These are phyloP conservation scores for Phyllostomus discolor DNA, from an alignment of 2,113 vertebrate species.

Conservation along the genomic window DNA sequence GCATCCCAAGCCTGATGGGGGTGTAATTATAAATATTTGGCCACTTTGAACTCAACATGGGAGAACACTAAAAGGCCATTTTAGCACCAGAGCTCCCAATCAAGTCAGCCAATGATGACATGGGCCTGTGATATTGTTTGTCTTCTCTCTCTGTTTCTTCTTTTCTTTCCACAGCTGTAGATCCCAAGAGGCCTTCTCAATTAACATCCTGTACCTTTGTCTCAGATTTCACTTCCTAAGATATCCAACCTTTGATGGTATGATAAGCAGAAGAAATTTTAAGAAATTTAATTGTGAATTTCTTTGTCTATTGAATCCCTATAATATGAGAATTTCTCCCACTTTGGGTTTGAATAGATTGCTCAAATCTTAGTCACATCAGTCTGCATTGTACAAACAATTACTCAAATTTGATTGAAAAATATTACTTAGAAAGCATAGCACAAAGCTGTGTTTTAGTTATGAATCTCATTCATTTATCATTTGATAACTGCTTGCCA, in stretches of 20 bases:
- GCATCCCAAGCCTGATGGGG: not conserved
- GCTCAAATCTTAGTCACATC: slow-evolving; percentile 61
- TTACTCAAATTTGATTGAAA: slow-evolving; percentile 67
- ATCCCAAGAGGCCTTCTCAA: not conserved
- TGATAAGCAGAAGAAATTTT: not conserved
- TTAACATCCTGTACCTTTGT: not conserved
- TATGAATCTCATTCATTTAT: slow-evolving; percentile 67
- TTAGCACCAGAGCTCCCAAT: not conserved
- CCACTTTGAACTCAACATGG: not conserved
- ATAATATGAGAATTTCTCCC: not conserved
- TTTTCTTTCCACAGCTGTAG: not conserved
- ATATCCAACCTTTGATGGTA: not conserved
- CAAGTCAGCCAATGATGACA: not conserved
- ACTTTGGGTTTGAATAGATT: slow-evolving; percentile 28
- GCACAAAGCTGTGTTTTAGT: slow-evolving; percentile 61
- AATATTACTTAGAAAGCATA: slow-evolving; percentile 67
- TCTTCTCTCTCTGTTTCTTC: not conserved
- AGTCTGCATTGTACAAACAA: slow-evolving; percentile 69
- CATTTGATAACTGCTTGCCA: slow-evolving; percentile 71
- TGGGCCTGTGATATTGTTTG: not conserved
- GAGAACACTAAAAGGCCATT: not conserved
- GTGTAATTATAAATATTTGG: not conserved
- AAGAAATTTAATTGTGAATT: not conserved
- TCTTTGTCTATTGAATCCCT: not conserved
- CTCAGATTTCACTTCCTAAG: not conserved